These are phyloP conservation scores for Drosophila grimshawi DNA, from an alignment of 1,140 invertebrate species.

Conservation along the genomic window DNA sequence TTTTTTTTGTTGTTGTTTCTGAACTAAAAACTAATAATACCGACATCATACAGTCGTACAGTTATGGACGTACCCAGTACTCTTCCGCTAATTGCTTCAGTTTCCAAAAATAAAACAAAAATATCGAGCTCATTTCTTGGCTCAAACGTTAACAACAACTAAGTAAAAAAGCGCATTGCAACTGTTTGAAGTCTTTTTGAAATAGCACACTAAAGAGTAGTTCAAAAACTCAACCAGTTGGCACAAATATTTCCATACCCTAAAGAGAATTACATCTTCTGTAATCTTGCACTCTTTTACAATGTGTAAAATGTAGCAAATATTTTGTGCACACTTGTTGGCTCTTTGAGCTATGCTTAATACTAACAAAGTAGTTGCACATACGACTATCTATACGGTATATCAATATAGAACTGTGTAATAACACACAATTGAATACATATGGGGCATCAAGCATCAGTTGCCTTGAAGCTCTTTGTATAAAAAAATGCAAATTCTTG, in stretches of 20 bases:
- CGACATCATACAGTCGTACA: constrained; percentile 66
- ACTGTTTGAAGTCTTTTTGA: constrained; percentile 72
- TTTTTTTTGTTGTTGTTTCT: constrained; percentile 36
- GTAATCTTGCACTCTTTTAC: background rate
- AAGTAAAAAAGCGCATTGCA: constrained; percentile 66
- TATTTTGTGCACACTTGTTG: background rate
- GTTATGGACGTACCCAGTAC: constrained; percentile 61
- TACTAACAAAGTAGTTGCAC: constrained; percentile 45
- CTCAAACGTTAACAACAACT: constrained; percentile 57
- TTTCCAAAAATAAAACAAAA: constrained; percentile 69
- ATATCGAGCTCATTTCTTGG: constrained; percentile 46
- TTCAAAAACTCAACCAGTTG: constrained; percentile 29
- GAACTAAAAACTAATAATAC: constrained; percentile 76
- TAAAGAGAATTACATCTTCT: constrained; percentile 10
- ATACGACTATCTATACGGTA: constrained; percentile 33
- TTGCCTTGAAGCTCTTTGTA: constrained; percentile 36
- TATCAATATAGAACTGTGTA: constrained; percentile 33
- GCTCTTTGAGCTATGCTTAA: constrained; percentile 29
- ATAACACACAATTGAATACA: constrained; percentile 55
- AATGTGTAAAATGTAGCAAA: constrained; percentile 41
- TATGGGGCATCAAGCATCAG: constrained; percentile 25
- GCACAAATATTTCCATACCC: constrained; percentile 38
- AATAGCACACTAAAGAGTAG: constrained; percentile 68
- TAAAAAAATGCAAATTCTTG: constrained; percentile 67
- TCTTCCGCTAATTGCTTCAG: constrained; percentile 71